phyloP scores from a whole-genome alignment of 2,113 vertebrate genomes.

The Cariama cristata region DNA sequence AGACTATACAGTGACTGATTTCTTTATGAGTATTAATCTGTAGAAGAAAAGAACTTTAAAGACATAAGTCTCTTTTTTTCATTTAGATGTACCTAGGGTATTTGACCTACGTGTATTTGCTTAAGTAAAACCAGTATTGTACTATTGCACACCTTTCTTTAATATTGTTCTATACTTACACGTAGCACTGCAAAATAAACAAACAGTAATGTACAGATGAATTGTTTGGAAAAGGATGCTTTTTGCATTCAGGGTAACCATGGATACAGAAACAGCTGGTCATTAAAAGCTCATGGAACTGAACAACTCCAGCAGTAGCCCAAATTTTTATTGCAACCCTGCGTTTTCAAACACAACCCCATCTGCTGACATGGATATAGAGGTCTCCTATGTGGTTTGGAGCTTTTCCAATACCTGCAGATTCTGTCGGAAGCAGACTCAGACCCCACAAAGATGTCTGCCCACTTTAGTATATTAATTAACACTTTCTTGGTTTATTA shows the following conservation, averaged over 20 bases:
- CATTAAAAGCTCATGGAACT: background rate
- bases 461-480: background rate
- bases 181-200: background rate
- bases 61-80: background rate
- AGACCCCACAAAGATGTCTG: background rate
- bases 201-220: background rate
- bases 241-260: background rate
- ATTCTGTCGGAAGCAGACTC: background rate
- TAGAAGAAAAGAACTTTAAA: background rate
- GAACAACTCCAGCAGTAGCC: background rate
- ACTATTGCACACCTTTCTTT: background rate
- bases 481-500: background rate
- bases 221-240: background rate
- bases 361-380: constrained; percentile 4
- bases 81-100: background rate
- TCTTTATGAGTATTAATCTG: background rate
- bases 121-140: background rate
- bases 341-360: constrained; percentile 29
- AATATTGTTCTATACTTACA: background rate
- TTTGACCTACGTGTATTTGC: background rate
- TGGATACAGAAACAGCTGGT: constrained; percentile 22
- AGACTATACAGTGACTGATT: background rate
- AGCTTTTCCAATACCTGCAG: background rate
- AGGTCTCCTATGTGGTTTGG: background rate
- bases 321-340: constrained; percentile 37